Evolutionary conservation across 2,113 vertebrate species (phyloP).

Genomic region (Hyaena hyaena): DNA sequence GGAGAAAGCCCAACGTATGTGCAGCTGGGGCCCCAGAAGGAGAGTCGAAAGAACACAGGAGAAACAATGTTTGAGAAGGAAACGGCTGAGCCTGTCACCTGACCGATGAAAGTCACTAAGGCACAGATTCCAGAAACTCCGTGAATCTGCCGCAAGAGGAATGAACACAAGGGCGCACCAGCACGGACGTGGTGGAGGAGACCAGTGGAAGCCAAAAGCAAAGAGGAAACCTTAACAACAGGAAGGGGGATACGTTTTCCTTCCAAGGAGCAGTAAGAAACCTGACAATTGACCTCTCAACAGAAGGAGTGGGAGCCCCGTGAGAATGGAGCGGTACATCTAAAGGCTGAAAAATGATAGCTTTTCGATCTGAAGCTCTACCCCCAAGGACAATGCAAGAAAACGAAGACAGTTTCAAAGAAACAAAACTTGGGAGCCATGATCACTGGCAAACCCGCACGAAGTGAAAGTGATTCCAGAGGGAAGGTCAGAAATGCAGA

Average conservation of each 20-base stretch:
- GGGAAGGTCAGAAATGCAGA: background rate
- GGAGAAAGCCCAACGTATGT: background rate
- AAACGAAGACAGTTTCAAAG: background rate
- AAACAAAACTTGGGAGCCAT: background rate
- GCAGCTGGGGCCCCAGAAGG: background rate
- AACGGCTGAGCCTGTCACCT: no score
- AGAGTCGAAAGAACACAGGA: background rate
- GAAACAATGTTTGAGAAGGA: background rate
- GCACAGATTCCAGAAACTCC: background rate
- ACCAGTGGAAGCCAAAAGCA: background rate
- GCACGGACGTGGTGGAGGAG: fast-evolving
- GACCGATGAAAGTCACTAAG: background rate
- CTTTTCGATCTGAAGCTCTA: background rate
- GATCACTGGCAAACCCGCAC: background rate
- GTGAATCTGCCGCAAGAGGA: background rate
- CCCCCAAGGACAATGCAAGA: background rate
- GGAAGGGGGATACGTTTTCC: background rate
- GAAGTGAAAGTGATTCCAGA: background rate
- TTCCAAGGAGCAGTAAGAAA: background rate
- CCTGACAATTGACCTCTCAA: background rate
- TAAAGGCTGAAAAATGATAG: background rate
- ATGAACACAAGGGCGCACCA: background rate
- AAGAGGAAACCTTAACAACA: background rate
- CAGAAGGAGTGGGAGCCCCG: background rate
- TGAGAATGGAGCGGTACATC: fast-evolving